Base-by-base conservation (phyloP, 2,888 invertebrate species). In the Apamea sordens region DNA sequence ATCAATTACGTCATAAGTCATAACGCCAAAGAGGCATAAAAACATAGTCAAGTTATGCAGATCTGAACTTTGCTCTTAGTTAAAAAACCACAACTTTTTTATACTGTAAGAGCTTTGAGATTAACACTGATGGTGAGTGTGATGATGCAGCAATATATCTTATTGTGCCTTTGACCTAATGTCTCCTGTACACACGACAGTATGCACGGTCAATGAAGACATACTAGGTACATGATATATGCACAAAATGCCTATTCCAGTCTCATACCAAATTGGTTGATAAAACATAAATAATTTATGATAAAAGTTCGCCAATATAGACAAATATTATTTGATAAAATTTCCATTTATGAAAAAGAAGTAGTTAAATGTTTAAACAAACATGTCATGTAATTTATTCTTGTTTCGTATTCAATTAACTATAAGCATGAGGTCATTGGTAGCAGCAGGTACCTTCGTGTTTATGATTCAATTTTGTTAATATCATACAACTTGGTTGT, bases 401-500 rank as follows among this genome's bases (percentile, higher is more conserved):
- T 65, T 59, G 59, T 64, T 64, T 80, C 4, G 5, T 70, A 69
- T 59, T n/a, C 36, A 72, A 65, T 67, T 71, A 71, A 50, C 50
- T 64, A 71, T 77, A 79, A 70, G 70, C 53, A 79, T 88, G 85
- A 86, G 76, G 79, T 88, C 85, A 88, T 77, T 82, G 50, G 71
- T 67, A 72, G 68, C 70, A 59, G 68, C 70, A 59, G 68, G 69
- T 77, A 78, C 67, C 47, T 79, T 69, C 41, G 32, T 77, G 73
- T 73, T 76, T 67, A 72, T 80, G 67, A 83, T 79, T 70, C 36
- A 85, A 81, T 73, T 74, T 79, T 11, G 70, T 77, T 79, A 80
- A 87, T 79, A 77, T 75, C 76, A 78, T 24, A 72, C 44, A 67
- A 41, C 68, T 53, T 32, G 75, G 65, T 68, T 63, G 70, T 63